Evolutionary conservation across 2,888 invertebrate genomes (phyloP).

Genomic region (Thymelicus sylvestris): DNA sequence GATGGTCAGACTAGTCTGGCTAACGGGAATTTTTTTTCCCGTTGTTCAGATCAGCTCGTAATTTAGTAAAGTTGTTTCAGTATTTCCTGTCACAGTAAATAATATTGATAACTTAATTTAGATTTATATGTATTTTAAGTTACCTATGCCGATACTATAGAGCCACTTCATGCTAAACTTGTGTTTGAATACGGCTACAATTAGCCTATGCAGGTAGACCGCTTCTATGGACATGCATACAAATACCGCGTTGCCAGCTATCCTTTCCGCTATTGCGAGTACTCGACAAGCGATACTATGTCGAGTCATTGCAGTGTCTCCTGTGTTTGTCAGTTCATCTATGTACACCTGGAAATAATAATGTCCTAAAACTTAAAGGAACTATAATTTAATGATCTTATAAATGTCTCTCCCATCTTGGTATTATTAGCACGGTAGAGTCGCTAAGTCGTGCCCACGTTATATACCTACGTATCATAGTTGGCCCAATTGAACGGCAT

Average conservation of each 20-base stretch:
- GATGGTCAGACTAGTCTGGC: too few relatives aligned
- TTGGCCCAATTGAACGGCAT: too few relatives aligned
- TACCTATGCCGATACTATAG: constrained; percentile 76
- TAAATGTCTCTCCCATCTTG: too few relatives aligned
- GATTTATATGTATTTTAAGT: neutral
- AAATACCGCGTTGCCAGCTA: constrained; percentile 86
- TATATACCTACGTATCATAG: too few relatives aligned
- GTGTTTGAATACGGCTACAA: constrained; percentile 86
- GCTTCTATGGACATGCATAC: constrained; percentile 89
- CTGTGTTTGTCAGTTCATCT: constrained; percentile 78
- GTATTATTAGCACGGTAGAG: too few relatives aligned
- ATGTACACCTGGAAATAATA: constrained; percentile 71
- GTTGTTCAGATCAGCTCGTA: too few relatives aligned
- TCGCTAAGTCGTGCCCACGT: too few relatives aligned
- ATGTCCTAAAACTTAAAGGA: neutral
- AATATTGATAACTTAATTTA: too few relatives aligned
- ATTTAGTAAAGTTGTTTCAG: too few relatives aligned
- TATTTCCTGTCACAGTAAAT: too few relatives aligned
- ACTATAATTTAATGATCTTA: neutral
- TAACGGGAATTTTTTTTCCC: too few relatives aligned
- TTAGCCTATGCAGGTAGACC: constrained; percentile 86
- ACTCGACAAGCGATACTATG: constrained; percentile 82
- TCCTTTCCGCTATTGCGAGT: constrained; percentile 82
- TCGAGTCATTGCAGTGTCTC: constrained; percentile 75
- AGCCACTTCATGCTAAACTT: constrained; percentile 79